Base-by-base conservation (phyloP, 2,888 invertebrate genomes). In the Eupithecia insigniata region DNA sequence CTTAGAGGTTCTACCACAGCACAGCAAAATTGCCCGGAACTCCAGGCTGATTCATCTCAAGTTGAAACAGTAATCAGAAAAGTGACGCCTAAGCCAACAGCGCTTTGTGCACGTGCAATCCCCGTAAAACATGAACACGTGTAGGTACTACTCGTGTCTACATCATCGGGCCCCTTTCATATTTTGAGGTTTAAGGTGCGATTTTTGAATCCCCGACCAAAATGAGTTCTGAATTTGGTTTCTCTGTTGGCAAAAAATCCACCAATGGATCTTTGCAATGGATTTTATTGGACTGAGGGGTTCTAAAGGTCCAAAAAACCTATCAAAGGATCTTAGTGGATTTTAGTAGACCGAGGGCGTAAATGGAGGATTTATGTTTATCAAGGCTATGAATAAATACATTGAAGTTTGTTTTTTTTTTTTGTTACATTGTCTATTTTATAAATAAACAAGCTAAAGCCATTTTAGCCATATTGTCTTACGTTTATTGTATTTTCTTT, bases 71-170 rank as follows among this genome's bases (percentile, higher is more conserved):
- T 67, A 73, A 76, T 74, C 73, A 78, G 74, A 71, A 70, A 69
- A 62, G 67, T 71, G 62, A 73, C 22, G 55, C 69, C 69, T 70
- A 64, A 69, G 51, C 66, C 69, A 73, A 69, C 75, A 66, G 58
- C 22, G 76, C 83, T 85, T 84, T 84, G 85, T 85, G 74, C 80
- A 79, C 80, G 85, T 87, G 90, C 89, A 90, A 90, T 91, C 88
- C 85, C 86, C 84, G 89, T 90, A 88, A 91, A 90, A 90, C 85
- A 82, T 78, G 83, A 76, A 83, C 69, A 60, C 61, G 73, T 79
- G 80, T 34, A 61, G 22, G 6, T n/a, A 46, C 32, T 78, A 79
- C 74, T 69, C 74, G 69, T 80, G 76, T 64, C 84, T 85, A 81
- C 85, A 85, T 84, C 87, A 87, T 84, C 81, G 84, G 81, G 82